Evolutionary conservation across 1,140 invertebrate species (phyloP), one percentile per base, ranked within the genome.

Genomic region (Tetraneura akinire): DNA sequence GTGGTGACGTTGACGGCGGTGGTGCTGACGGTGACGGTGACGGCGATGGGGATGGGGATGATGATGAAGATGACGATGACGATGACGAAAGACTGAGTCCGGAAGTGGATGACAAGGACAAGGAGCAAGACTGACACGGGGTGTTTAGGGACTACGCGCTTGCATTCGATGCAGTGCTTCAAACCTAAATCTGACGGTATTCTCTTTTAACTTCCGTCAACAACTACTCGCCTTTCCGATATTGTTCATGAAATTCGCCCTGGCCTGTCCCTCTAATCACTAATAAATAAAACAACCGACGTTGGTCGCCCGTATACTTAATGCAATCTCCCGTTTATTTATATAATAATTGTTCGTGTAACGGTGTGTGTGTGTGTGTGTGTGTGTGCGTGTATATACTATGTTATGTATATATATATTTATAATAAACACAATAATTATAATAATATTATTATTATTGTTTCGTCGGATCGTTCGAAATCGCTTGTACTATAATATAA

Each of bases 121-220:
- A 78, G 55, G 74, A 60, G 55, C 74, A 78, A 78, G 74, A 62
- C 55, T 78, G 74, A 78, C 74, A 78, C 74, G 74, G 74, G 74
- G 74, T 47, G 74, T 78, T 78, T 26, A 78, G 74, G 74, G 74
- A 78, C 74, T 78, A 60, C 23, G 74, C 74, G 21, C 55, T 78
- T 16, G 55, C 74, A 37, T 78, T 78, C 9, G 74, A 78, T 55
- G 55, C 74, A n/a, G 55, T 62, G 55, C 74, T 78, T 37, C 55
- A 26, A 62, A 78, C 74, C 5, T 78, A 78, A 62, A 26, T 42
- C 13, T n/a, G 37, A 18, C 64, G 21, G 13, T 45, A 37, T 45
- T 45, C n/a, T 21, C 14, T 55, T 23, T 9, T 14, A 13, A 8
- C 21, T 23, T 68, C 42, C 13, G 29, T 26, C 32, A 11, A 6